These are phyloP conservation scores for Ptilonorhynchus violaceus DNA, from an alignment of 2,113 vertebrate genomes.

Conservation along the genomic window DNA sequence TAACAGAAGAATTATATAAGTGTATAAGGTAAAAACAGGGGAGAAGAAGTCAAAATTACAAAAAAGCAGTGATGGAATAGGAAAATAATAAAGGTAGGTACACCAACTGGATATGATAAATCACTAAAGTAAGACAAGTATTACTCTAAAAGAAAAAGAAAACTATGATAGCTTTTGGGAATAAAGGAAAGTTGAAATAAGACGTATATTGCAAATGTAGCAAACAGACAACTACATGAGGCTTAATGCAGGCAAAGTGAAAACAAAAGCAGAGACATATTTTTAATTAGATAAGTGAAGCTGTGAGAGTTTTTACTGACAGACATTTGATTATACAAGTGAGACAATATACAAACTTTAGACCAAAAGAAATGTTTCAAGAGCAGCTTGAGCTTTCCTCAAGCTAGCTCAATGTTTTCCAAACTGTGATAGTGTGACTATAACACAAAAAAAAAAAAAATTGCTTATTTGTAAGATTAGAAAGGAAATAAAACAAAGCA, in stretches of 20 bases:
- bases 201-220: background rate
- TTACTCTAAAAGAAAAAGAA: background rate
- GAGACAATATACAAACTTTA: background rate
- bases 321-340: background rate
- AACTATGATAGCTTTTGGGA: background rate
- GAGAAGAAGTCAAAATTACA: background rate
- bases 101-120: background rate
- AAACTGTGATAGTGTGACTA: background rate
- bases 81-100: slow-evolving; percentile 9
- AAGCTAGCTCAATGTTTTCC: background rate
- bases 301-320: background rate
- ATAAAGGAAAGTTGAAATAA: background rate
- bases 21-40: background rate
- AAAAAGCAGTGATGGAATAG: background rate
- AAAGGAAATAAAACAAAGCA: slow-evolving; percentile 1
- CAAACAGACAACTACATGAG: background rate
- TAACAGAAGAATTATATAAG: background rate
- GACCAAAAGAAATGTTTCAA: background rate
- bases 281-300: slow-evolving; percentile 1
- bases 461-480: background rate
- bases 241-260: background rate
- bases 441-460: background rate
- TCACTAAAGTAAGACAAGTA: slow-evolving; percentile 14
- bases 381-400: background rate
- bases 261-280: background rate